Conservation (phyloP, 2,888 invertebrate species). For the Oscheius onirici region DNA sequence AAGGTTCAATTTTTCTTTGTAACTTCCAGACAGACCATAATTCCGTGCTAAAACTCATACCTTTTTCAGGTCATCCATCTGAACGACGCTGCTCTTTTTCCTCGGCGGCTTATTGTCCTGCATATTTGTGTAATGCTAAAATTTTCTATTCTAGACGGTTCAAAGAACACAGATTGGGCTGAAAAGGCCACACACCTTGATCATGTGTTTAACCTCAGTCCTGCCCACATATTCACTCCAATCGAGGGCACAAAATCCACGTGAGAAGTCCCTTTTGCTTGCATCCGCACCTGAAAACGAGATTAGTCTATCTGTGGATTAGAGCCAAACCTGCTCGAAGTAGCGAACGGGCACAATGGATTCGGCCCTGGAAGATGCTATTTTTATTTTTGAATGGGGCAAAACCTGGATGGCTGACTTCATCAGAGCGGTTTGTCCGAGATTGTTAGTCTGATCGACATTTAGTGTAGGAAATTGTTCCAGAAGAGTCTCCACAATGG, state of each 20-base stretch:
- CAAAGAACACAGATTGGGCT: no score
- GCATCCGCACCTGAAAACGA: slow-evolving; percentile 44
- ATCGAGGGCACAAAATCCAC: slow-evolving; percentile 80
- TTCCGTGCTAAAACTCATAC: no score
- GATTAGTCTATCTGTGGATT: background rate
- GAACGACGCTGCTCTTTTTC: slow-evolving; percentile 31
- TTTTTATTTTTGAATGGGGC: no score
- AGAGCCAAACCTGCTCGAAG: slow-evolving; percentile 78
- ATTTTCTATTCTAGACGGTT: no score
- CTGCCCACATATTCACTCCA: slow-evolving; percentile 81
- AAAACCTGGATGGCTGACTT: slow-evolving; percentile 79
- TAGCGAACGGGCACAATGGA: slow-evolving; percentile 81
- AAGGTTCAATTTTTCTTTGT: no score
- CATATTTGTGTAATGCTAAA: slow-evolving; percentile 8
- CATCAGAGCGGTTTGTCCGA: slow-evolving; percentile 80
- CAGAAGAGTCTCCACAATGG: slow-evolving; percentile 79
- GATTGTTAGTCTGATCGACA: slow-evolving; percentile 80
- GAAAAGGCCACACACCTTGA: background rate
- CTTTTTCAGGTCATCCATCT: slow-evolving; percentile 27
- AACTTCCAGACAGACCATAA: no score
- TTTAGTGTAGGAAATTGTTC: slow-evolving; percentile 79
- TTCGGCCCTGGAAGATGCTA: slow-evolving; percentile 76
- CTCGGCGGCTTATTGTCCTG: background rate
- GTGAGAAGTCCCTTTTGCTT: slow-evolving; percentile 79
- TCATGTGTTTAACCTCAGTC: slow-evolving; percentile 28